Evolutionary conservation across 2,113 vertebrate species (phyloP), one percentile per base, ranked within the genome.

Genomic region (Marmota monax): DNA sequence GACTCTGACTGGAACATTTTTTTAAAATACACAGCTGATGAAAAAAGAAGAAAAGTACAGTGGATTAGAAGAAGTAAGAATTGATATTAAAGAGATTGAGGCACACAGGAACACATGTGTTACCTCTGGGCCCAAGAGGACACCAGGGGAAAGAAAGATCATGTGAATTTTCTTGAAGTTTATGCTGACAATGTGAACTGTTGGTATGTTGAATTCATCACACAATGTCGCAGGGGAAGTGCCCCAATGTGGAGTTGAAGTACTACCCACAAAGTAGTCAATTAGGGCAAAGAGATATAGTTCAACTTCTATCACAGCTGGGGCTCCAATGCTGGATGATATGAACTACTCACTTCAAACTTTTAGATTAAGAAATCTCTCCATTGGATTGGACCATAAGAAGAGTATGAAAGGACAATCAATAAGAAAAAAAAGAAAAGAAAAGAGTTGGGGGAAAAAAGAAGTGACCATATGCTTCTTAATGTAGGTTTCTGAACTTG

Each of bases 381-480:
- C 0, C 1, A 72, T 23, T 82, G 34, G n/a, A 63, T 63, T 6
- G 48, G 25, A 61, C 22, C 45, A 48, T 0, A 91, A 16, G 51
- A 84, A 18, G 61, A 53, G 9, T 17, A 16, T 2, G 16, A 76
- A 48, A n/a, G 4, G 3, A 32, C 5, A 56, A 85, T 5, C 7
- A 34, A 6, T 37, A 39, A 0, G n/a, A 17, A 63, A 39, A 17
- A 42, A 42, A 42, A 12, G 6, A 42, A 42, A 45, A 45, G 42
- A n/a, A 51, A 48, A 53, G 9, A 74, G 29, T 23, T 11, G 18
- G 56, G 20, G 79, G 48, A 25, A 84, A 79, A 58, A 18, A 86
- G 10, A 58, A 48, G 34, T 29, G 17, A 76, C 0, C 4, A 42
- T 0, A 8, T 12, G 20, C 0, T 90, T 29, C 9, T 23, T 29